A percentile compares a stretch with the other conserved stretches of the same genome.
Conservation (phyloP, 2,888 invertebrate species). For the Lordiphosa fenestrarum region DNA sequence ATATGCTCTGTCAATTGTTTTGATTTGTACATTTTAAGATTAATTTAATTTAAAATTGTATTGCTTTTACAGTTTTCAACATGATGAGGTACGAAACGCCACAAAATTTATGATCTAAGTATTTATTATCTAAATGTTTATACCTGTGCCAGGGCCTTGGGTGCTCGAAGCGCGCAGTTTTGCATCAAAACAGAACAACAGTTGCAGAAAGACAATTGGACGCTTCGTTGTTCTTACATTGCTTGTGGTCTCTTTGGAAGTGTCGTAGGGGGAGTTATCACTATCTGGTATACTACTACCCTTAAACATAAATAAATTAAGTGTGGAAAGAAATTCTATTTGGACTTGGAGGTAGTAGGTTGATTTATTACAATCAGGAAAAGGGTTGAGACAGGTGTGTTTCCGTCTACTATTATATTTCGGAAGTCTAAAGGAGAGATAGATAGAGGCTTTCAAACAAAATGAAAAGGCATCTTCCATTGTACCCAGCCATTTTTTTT, state of each 20-base stretch:
- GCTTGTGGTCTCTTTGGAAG: constrained; percentile 78
- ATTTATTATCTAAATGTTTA: constrained; percentile 12
- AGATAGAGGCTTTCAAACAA: too few relatives aligned
- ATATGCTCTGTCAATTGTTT: constrained; percentile 28
- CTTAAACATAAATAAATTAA: too few relatives aligned
- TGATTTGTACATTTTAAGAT: constrained; percentile 56
- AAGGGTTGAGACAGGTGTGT: too few relatives aligned
- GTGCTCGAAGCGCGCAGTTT: constrained; percentile 61
- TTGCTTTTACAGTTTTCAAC: constrained; percentile 62
- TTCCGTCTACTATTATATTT: too few relatives aligned
- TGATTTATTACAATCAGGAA: constrained; percentile 28
- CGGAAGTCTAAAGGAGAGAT: neutral
- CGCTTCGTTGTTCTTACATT: constrained; percentile 81
- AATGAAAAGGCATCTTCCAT: too few relatives aligned
- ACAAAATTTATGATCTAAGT: constrained; percentile 20
- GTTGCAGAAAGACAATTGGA: constrained; percentile 81
- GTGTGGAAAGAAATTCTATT: neutral
- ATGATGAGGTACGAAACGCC: constrained; percentile 62
- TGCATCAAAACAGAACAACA: constrained; percentile 81
- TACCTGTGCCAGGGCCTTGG: constrained; percentile 54
- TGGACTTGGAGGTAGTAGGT: constrained; percentile 58
- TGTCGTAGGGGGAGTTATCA: constrained; percentile 3
- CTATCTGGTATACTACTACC: too few relatives aligned
- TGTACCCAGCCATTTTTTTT: too few relatives aligned
- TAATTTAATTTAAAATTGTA: constrained; percentile 62